phyloP scores from a whole-genome alignment of 2,888 invertebrate genomes.

The Caenorhabditis panamensis region DNA sequence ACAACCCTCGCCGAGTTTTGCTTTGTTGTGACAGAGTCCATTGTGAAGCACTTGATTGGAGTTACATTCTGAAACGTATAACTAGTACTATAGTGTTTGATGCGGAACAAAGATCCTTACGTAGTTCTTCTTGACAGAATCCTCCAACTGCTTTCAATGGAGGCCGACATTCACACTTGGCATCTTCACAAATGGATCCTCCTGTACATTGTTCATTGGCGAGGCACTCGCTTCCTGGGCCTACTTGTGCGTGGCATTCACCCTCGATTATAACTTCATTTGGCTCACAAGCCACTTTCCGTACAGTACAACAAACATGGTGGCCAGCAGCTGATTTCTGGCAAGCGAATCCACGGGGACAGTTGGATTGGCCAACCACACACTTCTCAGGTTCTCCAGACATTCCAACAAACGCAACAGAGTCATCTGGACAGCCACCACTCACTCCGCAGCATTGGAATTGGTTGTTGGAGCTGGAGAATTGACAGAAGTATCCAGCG shows the following conservation, averaged over 20 bases:
- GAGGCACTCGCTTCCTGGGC: slow-evolving; percentile 64
- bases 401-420: slow-evolving; percentile 80
- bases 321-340: slow-evolving; percentile 70
- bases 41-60: slow-evolving; percentile 61
- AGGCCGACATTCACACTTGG: slow-evolving; percentile 65
- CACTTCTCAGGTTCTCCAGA: slow-evolving; percentile 80
- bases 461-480: slow-evolving; percentile 76
- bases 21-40: slow-evolving; percentile 64
- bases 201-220: slow-evolving; percentile 70
- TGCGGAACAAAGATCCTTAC: slow-evolving; percentile 36
- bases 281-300: slow-evolving; percentile 56
- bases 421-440: slow-evolving; percentile 80
- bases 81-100: too few relatives aligned
- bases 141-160: slow-evolving; percentile 66
- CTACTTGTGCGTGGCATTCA: slow-evolving; percentile 59
- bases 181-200: slow-evolving; percentile 67
- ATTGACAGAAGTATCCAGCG: slow-evolving; percentile 80
- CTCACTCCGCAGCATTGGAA: slow-evolving; percentile 80
- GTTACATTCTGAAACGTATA: slow-evolving; percentile 55
- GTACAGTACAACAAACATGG: slow-evolving; percentile 67
- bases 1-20: slow-evolving; percentile 63
- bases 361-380: slow-evolving; percentile 78
- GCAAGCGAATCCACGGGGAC: slow-evolving; percentile 80
- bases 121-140: slow-evolving; percentile 66
- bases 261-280: slow-evolving; percentile 71